A percentile compares a stretch with the other conserved stretches of the same genome.
Evolutionary conservation across 1,140 invertebrate genomes (phyloP).

Genomic region (Agrilus planipennis): DNA sequence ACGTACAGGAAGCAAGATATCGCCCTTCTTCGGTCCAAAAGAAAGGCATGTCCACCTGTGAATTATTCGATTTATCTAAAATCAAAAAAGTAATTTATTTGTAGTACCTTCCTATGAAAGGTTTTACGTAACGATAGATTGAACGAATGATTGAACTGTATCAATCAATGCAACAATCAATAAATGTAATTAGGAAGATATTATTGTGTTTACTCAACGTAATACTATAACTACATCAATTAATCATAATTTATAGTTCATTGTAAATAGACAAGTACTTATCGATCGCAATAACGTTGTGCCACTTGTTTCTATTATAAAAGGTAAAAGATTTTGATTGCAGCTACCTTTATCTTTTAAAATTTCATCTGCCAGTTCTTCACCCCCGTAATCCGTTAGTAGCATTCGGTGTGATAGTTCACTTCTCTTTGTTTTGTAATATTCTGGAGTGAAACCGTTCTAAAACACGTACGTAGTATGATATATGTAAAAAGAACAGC

Average conservation of each 20-base stretch:
- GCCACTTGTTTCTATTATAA: no score
- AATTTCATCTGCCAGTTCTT: conserved; percentile 51
- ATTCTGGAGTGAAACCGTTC: conserved; percentile 63
- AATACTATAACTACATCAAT: not conserved
- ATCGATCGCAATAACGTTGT: no score
- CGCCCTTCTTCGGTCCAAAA: conserved; percentile 71
- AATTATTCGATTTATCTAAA: conserved; percentile 38
- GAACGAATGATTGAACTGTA: no score
- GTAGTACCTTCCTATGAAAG: not conserved
- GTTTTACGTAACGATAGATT: not conserved
- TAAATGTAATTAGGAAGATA: no score
- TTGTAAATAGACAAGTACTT: conserved; percentile 3
- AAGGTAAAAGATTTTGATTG: no score
- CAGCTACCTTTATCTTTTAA: conserved; percentile 60
- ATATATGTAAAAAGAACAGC: conserved; percentile 12
- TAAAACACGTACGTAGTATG: no score
- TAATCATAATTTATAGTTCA: not conserved
- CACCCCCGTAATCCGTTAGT: conserved; percentile 54
- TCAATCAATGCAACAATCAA: no score
- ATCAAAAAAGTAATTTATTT: conserved; percentile 16
- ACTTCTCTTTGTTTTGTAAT: conserved; percentile 55
- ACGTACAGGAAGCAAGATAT: conserved; percentile 69
- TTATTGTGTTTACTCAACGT: no score
- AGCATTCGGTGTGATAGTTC: conserved; percentile 57
- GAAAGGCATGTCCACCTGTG: conserved; percentile 55